A percentile compares a stretch with the other conserved stretches of the same genome.
Conservation (phyloP, 2,888 invertebrate species). For the Tinea semifulvella region DNA sequence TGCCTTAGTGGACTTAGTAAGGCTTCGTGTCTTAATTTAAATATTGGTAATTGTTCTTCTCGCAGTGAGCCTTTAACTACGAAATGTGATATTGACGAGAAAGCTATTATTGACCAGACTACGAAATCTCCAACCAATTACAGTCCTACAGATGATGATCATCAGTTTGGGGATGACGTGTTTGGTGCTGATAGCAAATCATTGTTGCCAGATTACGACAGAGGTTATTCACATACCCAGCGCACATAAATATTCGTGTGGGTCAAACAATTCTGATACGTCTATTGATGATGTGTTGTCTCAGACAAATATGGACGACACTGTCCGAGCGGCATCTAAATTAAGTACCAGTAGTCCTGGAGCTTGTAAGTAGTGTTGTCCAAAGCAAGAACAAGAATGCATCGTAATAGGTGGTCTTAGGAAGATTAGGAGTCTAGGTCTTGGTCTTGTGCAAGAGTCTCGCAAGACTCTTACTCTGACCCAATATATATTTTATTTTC, state of each 20-base stretch:
- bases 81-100: constrained; percentile 50
- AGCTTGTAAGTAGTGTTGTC: constrained; percentile 70
- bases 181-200: constrained; percentile 70
- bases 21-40: constrained; percentile 54
- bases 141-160: constrained; percentile 69
- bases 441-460: too few species aligned
- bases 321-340: constrained; percentile 58
- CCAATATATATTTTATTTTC: too few species aligned
- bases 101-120: constrained; percentile 69
- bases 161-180: constrained; percentile 67
- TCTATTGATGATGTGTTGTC: constrained; percentile 70
- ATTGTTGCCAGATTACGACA: constrained; percentile 66
- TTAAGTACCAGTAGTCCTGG: constrained; percentile 57
- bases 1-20: constrained; percentile 57
- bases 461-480: too few species aligned
- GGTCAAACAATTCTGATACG: constrained; percentile 72
- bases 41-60: constrained; percentile 54
- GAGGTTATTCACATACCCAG: constrained; percentile 46
- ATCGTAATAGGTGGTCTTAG: too few species aligned
- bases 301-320: constrained; percentile 67
- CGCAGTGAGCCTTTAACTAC: constrained; percentile 45
- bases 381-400: too few species aligned
- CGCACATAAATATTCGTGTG: constrained; percentile 56
- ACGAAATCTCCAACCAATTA: constrained; percentile 68
- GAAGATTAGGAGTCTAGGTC: too few species aligned